A percentile compares a stretch with the other conserved stretches of the same genome.
Evolutionary conservation across 2,888 invertebrate genomes (phyloP).

Genomic region (Agrotis ipsilon): DNA sequence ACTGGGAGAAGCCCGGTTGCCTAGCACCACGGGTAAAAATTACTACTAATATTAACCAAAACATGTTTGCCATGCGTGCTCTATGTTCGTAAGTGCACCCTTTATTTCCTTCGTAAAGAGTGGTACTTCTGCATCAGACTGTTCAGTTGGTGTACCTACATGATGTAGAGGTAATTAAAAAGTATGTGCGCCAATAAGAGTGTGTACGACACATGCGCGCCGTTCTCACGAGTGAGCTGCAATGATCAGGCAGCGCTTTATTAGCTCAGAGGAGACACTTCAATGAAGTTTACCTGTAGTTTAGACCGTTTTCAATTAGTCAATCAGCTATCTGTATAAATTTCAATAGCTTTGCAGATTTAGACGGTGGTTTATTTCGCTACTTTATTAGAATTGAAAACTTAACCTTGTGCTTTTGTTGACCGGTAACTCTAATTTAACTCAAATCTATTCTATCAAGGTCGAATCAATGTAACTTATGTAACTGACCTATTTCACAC

Average conservation of each 20-base stretch:
- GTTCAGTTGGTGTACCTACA: slow-evolving; percentile 53
- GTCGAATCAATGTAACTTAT: too few relatives aligned
- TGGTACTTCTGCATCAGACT: slow-evolving; percentile 22
- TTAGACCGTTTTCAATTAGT: too few relatives aligned
- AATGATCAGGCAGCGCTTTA: slow-evolving; percentile 34
- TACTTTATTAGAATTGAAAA: neutral
- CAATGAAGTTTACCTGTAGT: slow-evolving; percentile 9
- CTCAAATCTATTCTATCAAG: too few relatives aligned
- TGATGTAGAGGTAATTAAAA: slow-evolving; percentile 81
- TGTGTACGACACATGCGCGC: slow-evolving; percentile 83
- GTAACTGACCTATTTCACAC: too few relatives aligned
- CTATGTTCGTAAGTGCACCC: too few relatives aligned
- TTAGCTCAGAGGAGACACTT: slow-evolving; percentile 36
- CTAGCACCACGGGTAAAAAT: too few relatives aligned
- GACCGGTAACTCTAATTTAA: too few relatives aligned
- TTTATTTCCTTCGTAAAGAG: neutral
- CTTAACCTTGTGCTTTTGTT: neutral
- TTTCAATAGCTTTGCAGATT: neutral
- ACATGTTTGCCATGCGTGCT: too few relatives aligned
- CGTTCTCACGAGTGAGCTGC: slow-evolving; percentile 80
- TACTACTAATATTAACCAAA: too few relatives aligned
- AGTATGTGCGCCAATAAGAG: slow-evolving; percentile 85
- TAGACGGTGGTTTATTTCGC: neutral
- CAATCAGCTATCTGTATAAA: too few relatives aligned
- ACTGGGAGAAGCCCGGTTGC: too few relatives aligned